Evolutionary conservation across 2,113 vertebrate species (phyloP).

Genomic region (Pampusana beccarii): DNA sequence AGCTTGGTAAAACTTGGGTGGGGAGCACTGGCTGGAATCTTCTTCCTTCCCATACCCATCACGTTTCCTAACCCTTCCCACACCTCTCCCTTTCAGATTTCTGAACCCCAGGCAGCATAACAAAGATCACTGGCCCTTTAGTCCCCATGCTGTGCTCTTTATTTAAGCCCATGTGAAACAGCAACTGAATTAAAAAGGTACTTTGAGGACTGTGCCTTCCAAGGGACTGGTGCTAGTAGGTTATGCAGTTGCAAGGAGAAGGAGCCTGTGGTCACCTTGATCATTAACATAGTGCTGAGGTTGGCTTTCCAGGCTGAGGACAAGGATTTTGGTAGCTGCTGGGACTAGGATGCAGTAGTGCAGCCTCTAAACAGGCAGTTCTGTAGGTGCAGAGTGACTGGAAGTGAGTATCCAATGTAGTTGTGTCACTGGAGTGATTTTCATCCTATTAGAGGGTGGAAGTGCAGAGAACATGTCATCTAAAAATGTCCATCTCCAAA

Average conservation of each 20-base stretch:
- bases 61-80: fast-evolving
- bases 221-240: background rate
- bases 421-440: background rate
- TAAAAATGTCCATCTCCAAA: background rate
- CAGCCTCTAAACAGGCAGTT: background rate
- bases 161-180: background rate
- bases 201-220: background rate
- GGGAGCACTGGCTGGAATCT: background rate
- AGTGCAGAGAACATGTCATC: background rate
- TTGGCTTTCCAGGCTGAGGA: background rate
- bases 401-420: background rate
- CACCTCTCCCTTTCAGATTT: background rate
- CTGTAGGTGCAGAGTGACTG: background rate
- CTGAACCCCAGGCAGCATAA: background rate
- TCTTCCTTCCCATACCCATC: background rate
- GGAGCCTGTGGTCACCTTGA: background rate
- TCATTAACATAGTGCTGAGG: background rate
- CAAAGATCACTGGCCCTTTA: background rate
- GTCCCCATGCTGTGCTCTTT: fast-evolving
- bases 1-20: background rate
- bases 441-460: background rate
- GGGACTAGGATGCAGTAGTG: background rate
- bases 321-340: background rate
- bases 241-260: background rate
- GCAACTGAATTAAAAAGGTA: background rate